These are phyloP conservation scores for Ricordea florida DNA, from an alignment of 92 coral and sea anemone species.

Conservation along the genomic window DNA sequence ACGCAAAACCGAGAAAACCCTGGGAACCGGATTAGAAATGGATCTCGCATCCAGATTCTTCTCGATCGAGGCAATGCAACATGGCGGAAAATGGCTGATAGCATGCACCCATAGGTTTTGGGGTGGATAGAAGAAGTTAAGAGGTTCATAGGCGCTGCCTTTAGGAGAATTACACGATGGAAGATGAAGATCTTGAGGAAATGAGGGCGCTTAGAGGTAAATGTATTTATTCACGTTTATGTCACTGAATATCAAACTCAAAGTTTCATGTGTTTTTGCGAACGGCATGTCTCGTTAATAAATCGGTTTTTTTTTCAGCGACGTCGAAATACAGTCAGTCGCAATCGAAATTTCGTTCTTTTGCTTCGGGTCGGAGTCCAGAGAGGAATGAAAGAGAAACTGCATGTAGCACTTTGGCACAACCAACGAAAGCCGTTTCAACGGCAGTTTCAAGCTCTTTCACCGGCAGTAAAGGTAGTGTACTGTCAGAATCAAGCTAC, in stretches of 20 bases:
- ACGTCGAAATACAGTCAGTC: slow-evolving; percentile 27
- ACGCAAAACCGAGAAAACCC: too few relatives aligned
- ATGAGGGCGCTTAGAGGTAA: slow-evolving; percentile 91
- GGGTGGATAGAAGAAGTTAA: too few relatives aligned
- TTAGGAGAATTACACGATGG: slow-evolving; percentile 66
- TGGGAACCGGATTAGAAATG: too few relatives aligned
- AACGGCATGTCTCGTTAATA: neutral
- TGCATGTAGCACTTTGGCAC: slow-evolving; percentile 8
- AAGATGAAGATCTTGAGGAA: slow-evolving; percentile 96
- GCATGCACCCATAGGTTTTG: too few relatives aligned
- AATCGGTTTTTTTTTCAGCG: neutral
- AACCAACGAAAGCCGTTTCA: neutral
- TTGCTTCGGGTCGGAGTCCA: neutral
- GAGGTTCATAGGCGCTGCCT: too few relatives aligned
- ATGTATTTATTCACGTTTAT: neutral
- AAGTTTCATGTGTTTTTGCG: neutral
- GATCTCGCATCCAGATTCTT: too few relatives aligned
- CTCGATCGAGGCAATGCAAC: too few relatives aligned
- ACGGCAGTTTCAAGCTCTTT: neutral
- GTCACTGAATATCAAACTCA: neutral
- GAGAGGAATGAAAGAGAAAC: neutral
- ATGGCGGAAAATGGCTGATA: too few relatives aligned
- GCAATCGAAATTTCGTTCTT: neutral
- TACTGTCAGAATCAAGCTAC: too few relatives aligned
- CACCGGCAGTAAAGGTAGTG: neutral